These are phyloP conservation scores for Psittacula cyanocephala DNA, from an alignment of 2,113 vertebrate genomes.

Conservation along the genomic window DNA sequence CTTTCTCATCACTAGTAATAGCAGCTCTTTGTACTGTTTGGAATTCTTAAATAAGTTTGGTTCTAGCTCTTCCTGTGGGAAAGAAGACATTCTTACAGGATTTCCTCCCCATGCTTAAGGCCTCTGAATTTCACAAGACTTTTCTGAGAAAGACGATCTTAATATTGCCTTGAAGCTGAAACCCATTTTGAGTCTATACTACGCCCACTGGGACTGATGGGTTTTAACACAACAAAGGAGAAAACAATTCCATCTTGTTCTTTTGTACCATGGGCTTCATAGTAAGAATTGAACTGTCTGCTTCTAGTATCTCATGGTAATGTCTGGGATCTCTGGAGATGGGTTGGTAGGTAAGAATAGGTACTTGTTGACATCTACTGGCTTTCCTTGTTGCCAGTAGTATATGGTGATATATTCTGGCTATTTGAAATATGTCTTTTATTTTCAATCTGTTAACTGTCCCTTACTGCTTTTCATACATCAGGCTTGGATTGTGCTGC, in stretches of 20 bases:
- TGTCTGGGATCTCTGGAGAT: background rate
- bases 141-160: background rate
- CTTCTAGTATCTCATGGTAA: background rate
- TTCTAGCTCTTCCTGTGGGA: background rate
- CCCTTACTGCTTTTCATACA: background rate
- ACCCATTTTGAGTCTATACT: background rate
- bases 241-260: background rate
- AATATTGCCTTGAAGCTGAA: background rate
- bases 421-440: background rate
- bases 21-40: background rate
- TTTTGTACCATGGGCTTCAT: background rate
- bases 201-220: fast-evolving
- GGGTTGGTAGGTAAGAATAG: background rate
- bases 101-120: background rate
- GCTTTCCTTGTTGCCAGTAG: background rate
- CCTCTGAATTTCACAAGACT: background rate
- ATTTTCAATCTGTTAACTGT: background rate
- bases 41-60: background rate
- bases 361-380: background rate
- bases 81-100: background rate
- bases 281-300: background rate
- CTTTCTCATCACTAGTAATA: background rate
- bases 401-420: background rate
- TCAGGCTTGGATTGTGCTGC: background rate
- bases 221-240: background rate